phyloP scores from a whole-genome alignment of 1,140 invertebrate genomes.

The Anoplolepis gracilipes region DNA sequence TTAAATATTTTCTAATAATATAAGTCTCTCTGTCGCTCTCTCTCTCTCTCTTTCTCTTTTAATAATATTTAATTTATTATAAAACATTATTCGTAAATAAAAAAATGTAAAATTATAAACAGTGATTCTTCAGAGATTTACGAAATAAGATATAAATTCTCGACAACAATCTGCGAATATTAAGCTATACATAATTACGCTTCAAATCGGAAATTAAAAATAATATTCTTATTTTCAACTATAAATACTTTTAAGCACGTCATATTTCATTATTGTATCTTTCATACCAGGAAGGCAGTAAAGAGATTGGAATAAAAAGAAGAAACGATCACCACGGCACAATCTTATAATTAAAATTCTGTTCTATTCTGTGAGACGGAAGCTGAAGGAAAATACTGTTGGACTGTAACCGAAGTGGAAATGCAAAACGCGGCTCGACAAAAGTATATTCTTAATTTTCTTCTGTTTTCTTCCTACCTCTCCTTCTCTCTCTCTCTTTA shows the following conservation, averaged over 20 bases:
- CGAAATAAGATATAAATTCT: too few relatives aligned
- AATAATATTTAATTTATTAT: too few relatives aligned
- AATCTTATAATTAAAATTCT: slow-evolving; percentile 23
- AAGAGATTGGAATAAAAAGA: neutral
- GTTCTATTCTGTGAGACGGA: neutral
- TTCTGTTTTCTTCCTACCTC: neutral
- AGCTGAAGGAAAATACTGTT: neutral
- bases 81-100: too few relatives aligned
- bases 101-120: too few relatives aligned
- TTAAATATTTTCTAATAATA: neutral
- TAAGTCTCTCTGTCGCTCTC: neutral
- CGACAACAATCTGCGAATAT: neutral
- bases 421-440: neutral
- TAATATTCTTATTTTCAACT: neutral
- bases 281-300: neutral
- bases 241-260: neutral
- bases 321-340: neutral
- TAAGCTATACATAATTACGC: neutral
- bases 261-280: neutral
- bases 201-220: neutral
- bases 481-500: too few relatives aligned
- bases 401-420: neutral
- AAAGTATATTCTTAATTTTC: neutral
- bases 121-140: too few relatives aligned
- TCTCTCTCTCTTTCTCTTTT: too few relatives aligned